Base-by-base conservation (phyloP, 1,140 invertebrate species). In the Drosophila sturtevanti region DNA sequence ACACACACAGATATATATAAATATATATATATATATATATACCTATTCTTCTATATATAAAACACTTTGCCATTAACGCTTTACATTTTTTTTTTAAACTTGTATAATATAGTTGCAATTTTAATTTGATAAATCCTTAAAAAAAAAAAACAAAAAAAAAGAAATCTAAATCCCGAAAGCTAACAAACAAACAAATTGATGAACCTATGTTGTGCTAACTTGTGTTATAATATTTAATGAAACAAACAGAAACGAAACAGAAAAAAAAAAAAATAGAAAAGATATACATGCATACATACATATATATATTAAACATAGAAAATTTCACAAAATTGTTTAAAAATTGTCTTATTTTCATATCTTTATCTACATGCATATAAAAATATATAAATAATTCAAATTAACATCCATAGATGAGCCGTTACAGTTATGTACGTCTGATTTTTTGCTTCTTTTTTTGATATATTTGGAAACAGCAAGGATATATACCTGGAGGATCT, bases 1-100 rank as follows among this genome's bases (percentile, higher is more conserved):
- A 27, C 41, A 54, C 31, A 24, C 18, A 59, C 12, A 38, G 12
- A 52, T 11, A 44, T 54, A 31, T 12, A 10, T 55, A 64, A 55
- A 63, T 58, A 63, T 51, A 60, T 38, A 63, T 48, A 67, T 4
- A 34, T 55, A 68, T 68, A 60, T 66, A 34, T 60, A 38, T 22
- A 11, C 5, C 24, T 54, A 54, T 27, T 24, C 21, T 54, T 52
- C 22, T 52, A 52, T 21, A 22, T 3, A 27, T 27, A 5, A 54
- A 54, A 54, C 22, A n/a, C 51, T 54, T 54, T 54, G 21, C 51
- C 51, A 22, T 22, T 31, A 31, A 31, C 27, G 27, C 27, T 31
- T 31, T 31, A 1, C 27, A 4, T 0, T 31, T 31, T 31, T 31
- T 31, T 31, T 24, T 22, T 5, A 52, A 52, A 52, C 12, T 22